These are phyloP conservation scores for Bembecia ichneumoniformis DNA, from an alignment of 2,888 invertebrate genomes.

Conservation along the genomic window DNA sequence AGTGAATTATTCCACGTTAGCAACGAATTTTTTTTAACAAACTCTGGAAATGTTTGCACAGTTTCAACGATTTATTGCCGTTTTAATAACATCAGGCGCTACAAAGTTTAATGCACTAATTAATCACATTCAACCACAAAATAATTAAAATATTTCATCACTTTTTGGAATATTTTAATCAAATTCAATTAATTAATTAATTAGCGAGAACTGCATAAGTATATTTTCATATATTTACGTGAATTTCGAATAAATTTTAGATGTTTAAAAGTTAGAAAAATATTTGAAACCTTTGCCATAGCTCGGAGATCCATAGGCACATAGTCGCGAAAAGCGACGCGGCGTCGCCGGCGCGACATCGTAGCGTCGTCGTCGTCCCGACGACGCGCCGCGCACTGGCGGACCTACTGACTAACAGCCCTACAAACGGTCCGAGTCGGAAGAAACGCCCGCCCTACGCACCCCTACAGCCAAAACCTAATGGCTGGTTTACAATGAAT, in stretches of 20 bases:
- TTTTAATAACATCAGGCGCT: conserved; percentile 5
- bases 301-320: conserved; percentile 61
- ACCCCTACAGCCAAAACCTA: neutral
- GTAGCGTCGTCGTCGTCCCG: conserved; percentile 38
- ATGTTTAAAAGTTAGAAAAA: neutral
- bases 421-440: neutral
- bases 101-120: neutral
- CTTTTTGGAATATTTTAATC: conserved; percentile 10
- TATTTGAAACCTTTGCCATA: conserved; percentile 55
- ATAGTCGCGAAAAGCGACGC: conserved; percentile 64
- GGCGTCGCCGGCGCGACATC: conserved; percentile 60
- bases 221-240: conserved; percentile 6
- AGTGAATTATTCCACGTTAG: no score
- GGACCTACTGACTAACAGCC: neutral
- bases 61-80: conserved; percentile 2
- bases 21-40: no score
- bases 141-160: conserved; percentile 13
- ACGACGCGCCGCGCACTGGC: conserved; percentile 51
- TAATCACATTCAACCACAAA: conserved; percentile 2
- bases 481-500: no score
- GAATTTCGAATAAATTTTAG: conserved; percentile 5
- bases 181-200: conserved; percentile 7
- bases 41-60: no score
- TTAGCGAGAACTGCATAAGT: neutral
- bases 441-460: conserved; percentile 4